These are phyloP conservation scores for Theonella swinhoei DNA, from an alignment of 37 sponge, comb jelly and placozoan species.

Conservation along the genomic window DNA sequence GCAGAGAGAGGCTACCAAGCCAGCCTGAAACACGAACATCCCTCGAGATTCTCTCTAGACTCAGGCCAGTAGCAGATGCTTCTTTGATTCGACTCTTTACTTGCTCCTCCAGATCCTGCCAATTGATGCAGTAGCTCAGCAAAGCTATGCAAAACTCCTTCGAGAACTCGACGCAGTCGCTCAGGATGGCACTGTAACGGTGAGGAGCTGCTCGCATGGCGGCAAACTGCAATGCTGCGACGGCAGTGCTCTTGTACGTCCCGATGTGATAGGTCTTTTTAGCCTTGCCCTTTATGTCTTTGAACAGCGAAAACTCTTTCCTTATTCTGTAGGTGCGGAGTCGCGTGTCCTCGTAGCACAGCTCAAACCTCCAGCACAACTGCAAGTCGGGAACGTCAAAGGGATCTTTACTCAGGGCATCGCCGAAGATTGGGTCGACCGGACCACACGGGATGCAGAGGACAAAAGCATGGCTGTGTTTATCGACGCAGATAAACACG, in stretches of 20 bases:
- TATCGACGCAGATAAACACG: constrained; percentile 62
- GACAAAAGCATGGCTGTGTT: constrained; percentile 49
- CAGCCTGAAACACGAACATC: constrained; percentile 12
- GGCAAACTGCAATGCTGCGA: constrained; percentile 54
- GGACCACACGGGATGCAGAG: constrained; percentile 34
- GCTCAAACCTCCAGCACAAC: constrained; percentile 58
- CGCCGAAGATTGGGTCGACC: background rate
- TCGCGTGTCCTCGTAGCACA: constrained; percentile 35
- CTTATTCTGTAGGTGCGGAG: constrained; percentile 50
- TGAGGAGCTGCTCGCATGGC: constrained; percentile 64
- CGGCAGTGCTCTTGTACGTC: constrained; percentile 9
- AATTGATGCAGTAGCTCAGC: constrained; percentile 46
- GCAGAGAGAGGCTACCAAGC: constrained; percentile 28
- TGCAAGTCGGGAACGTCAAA: constrained; percentile 20
- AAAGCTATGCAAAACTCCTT: constrained; percentile 61
- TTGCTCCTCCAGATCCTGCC: constrained; percentile 6
- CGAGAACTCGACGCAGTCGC: constrained; percentile 68
- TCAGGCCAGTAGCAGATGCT: constrained; percentile 44
- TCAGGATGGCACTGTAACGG: constrained; percentile 55
- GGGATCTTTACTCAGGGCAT: constrained; percentile 17
- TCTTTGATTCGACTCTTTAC: constrained; percentile 4
- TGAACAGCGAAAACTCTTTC: constrained; percentile 41
- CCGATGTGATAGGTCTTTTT: constrained; percentile 52
- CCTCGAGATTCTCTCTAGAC: constrained; percentile 38
- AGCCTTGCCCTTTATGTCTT: constrained; percentile 28